Base-by-base conservation (phyloP, 1,140 invertebrate species). In the Zaprionus camerounensis region DNA sequence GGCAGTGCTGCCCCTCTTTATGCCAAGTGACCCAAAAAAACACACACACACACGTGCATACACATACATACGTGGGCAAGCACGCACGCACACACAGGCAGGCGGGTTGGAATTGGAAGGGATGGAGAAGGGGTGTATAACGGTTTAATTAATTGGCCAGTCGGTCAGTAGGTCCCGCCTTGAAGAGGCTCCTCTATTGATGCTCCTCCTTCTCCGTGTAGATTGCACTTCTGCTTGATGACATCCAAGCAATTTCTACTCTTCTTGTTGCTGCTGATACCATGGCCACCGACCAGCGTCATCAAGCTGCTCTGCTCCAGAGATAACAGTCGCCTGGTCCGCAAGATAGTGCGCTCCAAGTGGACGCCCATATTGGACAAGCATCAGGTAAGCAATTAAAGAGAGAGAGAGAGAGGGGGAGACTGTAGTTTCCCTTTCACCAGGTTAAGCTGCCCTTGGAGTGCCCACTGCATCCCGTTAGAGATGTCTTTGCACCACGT, bases 261-360 rank as follows among this genome's bases (percentile, higher is more conserved):
- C 90, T 94, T 97, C 87, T 94, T 97, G 93, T 94, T 97, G 81
- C 95, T 96, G 76, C 94, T 97, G 90, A 96, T 97, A 93, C 96
- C 96, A 93, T 97, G 97, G 96, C 97, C 96, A 82, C 96, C 96
- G 86, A 96, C 97, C 59, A 96, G 96, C 75, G 95, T 97, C 64
- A 96, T 97, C 94, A 97, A 96, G 93, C 96, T 97, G 88, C 96
- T 96, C 79, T 98, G 97, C 91, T 96, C 96, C 75, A 95, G 97
- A 94, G 97, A 98, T 94, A 97, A 97, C 93, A 97, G 97, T 67
- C 96, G 97, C 85, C 95, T 98, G 81, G 97, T 98, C 53, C 95
- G 97, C 83, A 97, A 96, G 94, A 95, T 98, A 76, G 95, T 98
- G 80, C 95, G 97, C 93, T 97, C 96, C 95, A 97, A 98, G 95